Percentiles rank a stretch among this genome's conserved stretches.
These are phyloP conservation scores for Triplophysa tibetana DNA, from an alignment of 2,113 vertebrate species.

Conservation along the genomic window DNA sequence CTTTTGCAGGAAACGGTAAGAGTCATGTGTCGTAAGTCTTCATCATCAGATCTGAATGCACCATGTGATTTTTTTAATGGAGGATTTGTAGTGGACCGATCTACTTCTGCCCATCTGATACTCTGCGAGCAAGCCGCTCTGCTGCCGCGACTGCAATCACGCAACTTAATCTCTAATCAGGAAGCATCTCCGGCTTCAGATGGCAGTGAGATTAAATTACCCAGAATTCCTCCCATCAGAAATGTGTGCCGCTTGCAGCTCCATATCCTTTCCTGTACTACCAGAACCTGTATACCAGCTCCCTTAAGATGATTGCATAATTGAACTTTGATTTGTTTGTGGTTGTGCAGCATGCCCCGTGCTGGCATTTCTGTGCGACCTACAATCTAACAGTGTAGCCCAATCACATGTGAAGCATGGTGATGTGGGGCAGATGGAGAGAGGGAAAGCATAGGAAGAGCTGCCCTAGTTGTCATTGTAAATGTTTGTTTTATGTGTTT, in stretches of 20 bases:
- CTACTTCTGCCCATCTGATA: slow-evolving; percentile 14
- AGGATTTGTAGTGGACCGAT: not conserved
- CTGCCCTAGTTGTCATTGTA: not conserved
- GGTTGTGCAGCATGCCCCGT: slow-evolving; percentile 13
- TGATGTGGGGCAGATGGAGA: not conserved
- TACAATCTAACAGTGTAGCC: not conserved
- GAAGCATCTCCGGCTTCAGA: slow-evolving; percentile 18
- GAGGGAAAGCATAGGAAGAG: slow-evolving; percentile 2
- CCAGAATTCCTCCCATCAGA: slow-evolving; percentile 35
- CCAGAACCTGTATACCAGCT: slow-evolving; percentile 1
- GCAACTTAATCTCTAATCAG: slow-evolving; percentile 47
- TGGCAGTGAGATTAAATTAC: slow-evolving; percentile 37
- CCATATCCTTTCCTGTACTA: not conserved
- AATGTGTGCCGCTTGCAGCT: not conserved
- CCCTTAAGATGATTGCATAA: slow-evolving; percentile 36
- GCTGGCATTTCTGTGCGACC: not conserved
- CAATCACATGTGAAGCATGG: not conserved
- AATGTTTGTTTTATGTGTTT: not conserved
- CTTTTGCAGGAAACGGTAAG: too few species aligned
- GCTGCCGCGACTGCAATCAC: slow-evolving; percentile 42
- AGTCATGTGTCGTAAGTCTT: too few species aligned
- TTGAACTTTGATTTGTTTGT: slow-evolving; percentile 50
- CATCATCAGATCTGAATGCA: too few species aligned
- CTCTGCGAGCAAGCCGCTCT: slow-evolving; percentile 20
- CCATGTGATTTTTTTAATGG: not conserved